These are phyloP conservation scores for Caenorhabditis drosophilae DNA, from an alignment of 2,888 invertebrate species.

Conservation along the genomic window DNA sequence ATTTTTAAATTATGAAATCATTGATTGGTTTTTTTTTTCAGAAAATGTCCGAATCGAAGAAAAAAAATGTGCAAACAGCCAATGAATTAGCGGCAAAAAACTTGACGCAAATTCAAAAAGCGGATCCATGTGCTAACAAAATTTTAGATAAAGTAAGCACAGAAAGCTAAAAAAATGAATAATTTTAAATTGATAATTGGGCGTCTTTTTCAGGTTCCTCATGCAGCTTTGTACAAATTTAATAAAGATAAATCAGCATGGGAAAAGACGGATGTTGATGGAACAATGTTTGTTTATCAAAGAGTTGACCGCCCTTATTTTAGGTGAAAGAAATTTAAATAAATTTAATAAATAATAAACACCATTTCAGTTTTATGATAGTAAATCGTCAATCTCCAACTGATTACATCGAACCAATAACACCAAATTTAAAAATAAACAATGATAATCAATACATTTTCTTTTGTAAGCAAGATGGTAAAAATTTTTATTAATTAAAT, in stretches of 20 bases:
- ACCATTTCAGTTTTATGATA: conserved; percentile 54
- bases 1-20: too few relatives aligned
- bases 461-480: conserved; percentile 49
- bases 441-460: conserved; percentile 55
- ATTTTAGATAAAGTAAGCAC: conserved; percentile 51
- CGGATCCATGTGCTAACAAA: conserved; percentile 56
- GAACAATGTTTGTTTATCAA: conserved; percentile 63
- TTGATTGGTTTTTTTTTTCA: conserved; percentile 4
- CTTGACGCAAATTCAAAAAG: conserved; percentile 51
- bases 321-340: conserved; percentile 31
- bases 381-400: conserved; percentile 60
- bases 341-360: background rate
- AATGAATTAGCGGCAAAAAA: conserved; percentile 43
- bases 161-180: conserved; percentile 10
- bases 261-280: conserved; percentile 59
- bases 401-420: conserved; percentile 58
- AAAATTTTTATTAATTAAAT: too few relatives aligned
- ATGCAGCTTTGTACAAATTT: conserved; percentile 57
- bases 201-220: too few relatives aligned
- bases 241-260: conserved; percentile 44
- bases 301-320: conserved; percentile 53
- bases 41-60: conserved; percentile 13
- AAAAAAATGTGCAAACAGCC: background rate
- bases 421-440: conserved; percentile 38
- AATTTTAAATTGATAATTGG: too few relatives aligned